phyloP scores from a whole-genome alignment of 2,888 invertebrate species.

The Schizaphis graminum region DNA sequence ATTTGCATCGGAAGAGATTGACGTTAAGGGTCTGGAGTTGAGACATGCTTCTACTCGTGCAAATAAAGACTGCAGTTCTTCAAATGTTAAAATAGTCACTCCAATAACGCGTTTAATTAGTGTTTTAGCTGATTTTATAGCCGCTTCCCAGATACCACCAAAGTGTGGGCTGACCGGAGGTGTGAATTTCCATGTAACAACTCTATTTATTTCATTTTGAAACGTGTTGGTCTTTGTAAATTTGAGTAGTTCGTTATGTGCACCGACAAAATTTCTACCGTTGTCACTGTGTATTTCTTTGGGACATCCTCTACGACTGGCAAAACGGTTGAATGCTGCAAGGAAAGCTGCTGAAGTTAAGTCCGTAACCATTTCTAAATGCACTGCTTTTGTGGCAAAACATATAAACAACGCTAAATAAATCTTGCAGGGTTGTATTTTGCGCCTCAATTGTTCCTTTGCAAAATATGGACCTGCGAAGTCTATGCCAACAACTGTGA shows the following conservation, averaged over 20 bases:
- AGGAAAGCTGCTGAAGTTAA: neutral
- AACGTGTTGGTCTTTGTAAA: neutral
- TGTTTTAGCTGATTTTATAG: neutral
- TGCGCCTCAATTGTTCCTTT: neutral
- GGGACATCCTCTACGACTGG: neutral
- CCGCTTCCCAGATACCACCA: neutral
- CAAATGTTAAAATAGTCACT: neutral
- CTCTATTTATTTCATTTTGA: neutral
- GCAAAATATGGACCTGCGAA: neutral
- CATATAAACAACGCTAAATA: neutral
- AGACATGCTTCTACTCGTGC: constrained; percentile 19
- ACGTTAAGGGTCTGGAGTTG: constrained; percentile 1
- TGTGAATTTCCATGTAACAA: constrained; percentile 1
- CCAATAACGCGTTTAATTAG: constrained; percentile 7
- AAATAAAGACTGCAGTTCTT: constrained; percentile 4
- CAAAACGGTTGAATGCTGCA: neutral
- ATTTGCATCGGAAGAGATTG: constrained; percentile 13
- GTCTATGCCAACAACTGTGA: neutral
- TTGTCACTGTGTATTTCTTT: neutral
- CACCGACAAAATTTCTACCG: constrained; percentile 3
- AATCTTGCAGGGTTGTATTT: neutral
- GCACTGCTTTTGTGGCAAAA: neutral
- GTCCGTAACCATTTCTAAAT: neutral
- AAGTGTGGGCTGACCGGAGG: neutral
- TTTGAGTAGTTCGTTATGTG: neutral